Evolutionary conservation across 2,888 invertebrate species (phyloP), one percentile per base, ranked within the genome.

Genomic region (Emmelina monodactyla): DNA sequence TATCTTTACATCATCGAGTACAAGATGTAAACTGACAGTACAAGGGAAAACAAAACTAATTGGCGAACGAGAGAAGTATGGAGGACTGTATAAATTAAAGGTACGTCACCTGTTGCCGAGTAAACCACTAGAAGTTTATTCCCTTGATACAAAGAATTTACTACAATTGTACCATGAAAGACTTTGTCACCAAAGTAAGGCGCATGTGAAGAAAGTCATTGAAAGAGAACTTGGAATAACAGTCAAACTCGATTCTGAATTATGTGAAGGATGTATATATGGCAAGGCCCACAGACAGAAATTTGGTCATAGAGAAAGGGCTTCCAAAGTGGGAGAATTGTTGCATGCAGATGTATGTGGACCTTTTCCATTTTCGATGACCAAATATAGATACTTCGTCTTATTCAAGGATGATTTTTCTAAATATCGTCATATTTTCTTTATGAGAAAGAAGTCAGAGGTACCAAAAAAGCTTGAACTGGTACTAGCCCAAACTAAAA

Each of bases 261-360:
- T 40, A 22, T 44, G 44, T 28, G 33, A 33, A 19, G 38, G 39
- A 3, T 44, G 41, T 28, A 32, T 40, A 14, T 42, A 34, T 32
- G 42, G 41, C 16, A 42, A 44, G 25, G 13, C 28, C 4, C 35
- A 38, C 14, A n/a, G 40, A 29, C 28, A 22, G 28, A 30, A 31
- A 16, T 42, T 40, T 38, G 40, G 38, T 10, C 31, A 7, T 10
- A 31, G 42, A 35, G 22, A 32, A 32, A 34, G 32, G 32, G 32
- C 40, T 7, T 34, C 12, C 11, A 6, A n/a, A 30, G 34, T 33
- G 16, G 43, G 35, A 28, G 40, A 42, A 28, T 14, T 31, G 3
- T 35, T 43, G 15, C n/a, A n/a, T n/a, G n/a, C n/a, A n/a, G n/a
- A n/a, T n/a, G n/a, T n/a, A n/a, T n/a, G n/a, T n/a, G n/a, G n/a